Evolutionary conservation across 2,888 invertebrate genomes (phyloP).

Genomic region (Itoplectis maculator): DNA sequence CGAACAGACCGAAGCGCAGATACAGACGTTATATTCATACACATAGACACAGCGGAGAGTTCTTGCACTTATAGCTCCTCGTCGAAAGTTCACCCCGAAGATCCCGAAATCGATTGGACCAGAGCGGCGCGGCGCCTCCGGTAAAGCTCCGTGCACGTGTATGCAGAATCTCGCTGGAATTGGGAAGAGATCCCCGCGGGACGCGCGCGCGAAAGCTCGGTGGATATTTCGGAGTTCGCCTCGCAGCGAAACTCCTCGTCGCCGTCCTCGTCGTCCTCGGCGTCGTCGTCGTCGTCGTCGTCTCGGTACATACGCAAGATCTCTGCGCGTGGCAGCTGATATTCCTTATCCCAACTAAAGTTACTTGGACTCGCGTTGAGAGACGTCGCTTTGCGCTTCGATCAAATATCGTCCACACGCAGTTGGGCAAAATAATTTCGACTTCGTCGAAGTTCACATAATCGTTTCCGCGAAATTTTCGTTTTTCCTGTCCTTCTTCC

Average conservation of each 20-base stretch:
- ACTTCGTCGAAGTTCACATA: neutral
- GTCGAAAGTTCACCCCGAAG: slow-evolving; percentile 50
- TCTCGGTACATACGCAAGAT: too few relatives aligned
- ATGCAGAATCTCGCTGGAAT: slow-evolving; percentile 28
- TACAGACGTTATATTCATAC: slow-evolving; percentile 24
- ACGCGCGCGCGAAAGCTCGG: slow-evolving; percentile 35
- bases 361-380: neutral
- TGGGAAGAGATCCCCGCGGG: slow-evolving; percentile 38
- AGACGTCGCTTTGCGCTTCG: slow-evolving; percentile 12
- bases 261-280: too few relatives aligned
- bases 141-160: neutral
- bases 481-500: neutral
- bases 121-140: neutral
- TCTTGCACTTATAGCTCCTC: slow-evolving; percentile 25
- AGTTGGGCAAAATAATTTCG: neutral
- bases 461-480: neutral
- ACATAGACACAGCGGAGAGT: too few relatives aligned
- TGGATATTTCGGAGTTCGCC: slow-evolving; percentile 34
- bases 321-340: slow-evolving; percentile 41
- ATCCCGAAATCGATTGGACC: slow-evolving; percentile 53
- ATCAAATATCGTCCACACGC: slow-evolving; percentile 19
- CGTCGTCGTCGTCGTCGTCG: too few relatives aligned
- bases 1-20: slow-evolving; percentile 27
- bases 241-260: slow-evolving; percentile 36
- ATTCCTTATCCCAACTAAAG: slow-evolving; percentile 11